Conservation (phyloP, 2,797 vertebrate genomes). For the Myioborus miniatus region DNA sequence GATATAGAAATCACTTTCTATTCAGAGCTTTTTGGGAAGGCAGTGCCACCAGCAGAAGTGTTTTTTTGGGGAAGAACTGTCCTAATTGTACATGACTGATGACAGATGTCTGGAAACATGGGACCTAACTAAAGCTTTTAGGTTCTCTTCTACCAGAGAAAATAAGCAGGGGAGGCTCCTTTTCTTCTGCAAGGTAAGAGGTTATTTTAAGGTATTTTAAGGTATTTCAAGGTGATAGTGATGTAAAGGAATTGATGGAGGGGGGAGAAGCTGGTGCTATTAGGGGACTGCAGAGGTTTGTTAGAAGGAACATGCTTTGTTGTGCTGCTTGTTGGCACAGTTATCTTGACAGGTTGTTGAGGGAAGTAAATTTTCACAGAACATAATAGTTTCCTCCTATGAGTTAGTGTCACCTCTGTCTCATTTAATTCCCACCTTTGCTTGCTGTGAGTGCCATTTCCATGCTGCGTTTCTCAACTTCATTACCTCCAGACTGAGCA, state of each 20-base stretch:
- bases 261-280: background rate
- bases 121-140: background rate
- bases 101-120: background rate
- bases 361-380: conserved; percentile 2
- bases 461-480: background rate
- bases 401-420: conserved; percentile 7
- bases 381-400: background rate
- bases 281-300: background rate
- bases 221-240: background rate
- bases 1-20: background rate
- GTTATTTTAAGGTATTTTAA: background rate
- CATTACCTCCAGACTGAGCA: background rate
- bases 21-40: background rate
- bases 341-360: background rate
- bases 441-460: conserved; percentile 16
- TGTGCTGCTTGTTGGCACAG: background rate
- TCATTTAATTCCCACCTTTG: conserved; percentile 47
- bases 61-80: background rate
- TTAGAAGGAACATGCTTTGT: background rate
- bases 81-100: background rate
- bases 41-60: background rate
- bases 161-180: background rate
- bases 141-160: background rate
- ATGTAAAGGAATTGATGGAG: background rate
- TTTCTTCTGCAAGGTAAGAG: background rate